Base-by-base conservation (phyloP, 2,797 vertebrate genomes). In the Spheniscus humboldti region DNA sequence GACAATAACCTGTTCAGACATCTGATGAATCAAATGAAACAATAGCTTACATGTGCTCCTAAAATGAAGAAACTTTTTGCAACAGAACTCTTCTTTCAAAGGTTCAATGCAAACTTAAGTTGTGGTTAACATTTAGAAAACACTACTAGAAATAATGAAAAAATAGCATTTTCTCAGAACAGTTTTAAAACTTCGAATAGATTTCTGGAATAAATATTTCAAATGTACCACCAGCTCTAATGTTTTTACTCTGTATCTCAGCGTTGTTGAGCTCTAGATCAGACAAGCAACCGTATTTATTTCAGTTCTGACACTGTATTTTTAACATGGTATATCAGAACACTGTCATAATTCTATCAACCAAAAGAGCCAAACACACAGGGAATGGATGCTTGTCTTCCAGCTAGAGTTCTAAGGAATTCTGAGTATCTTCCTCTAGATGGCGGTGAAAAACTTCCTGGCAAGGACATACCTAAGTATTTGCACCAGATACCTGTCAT, bases 391-490 rank as follows among this genome's bases (percentile, higher is more conserved):
- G 33, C 7, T 53, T n/a, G 28, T 59, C 43, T 77, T 89, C 39
- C 74, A 86, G 43, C 13, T 64, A 73, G 14, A 73, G 37, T 31
- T 85, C 63, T 62, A 62, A 85, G n/a, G 48, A 86, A 79, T 74
- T 93, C 43, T 66, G 33, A 91, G 35, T 71, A 53, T 41, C 75
- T 80, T 88, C 92, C 95, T 97, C 93, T 88, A 97, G 95, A 91
- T 81, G 97, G 92, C 94, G 97, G 93, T 73, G 94, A 95, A 95
- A 96, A 97, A 63, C 73, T 63, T 95, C 28, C 72, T 67, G 66
- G 79, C 60, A 88, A 81, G 25, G 57, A 64, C 37, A 28, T 24
- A 55, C 1, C 6, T 30, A 92, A 88, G 74, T 62, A 86, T 35
- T 83, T 35, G 47, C 14, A 79, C 8, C 23, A 75, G 52, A 17